Evolutionary conservation across 1,140 invertebrate genomes (phyloP), one percentile per base, ranked within the genome.

Genomic region (Pararge aegeria): DNA sequence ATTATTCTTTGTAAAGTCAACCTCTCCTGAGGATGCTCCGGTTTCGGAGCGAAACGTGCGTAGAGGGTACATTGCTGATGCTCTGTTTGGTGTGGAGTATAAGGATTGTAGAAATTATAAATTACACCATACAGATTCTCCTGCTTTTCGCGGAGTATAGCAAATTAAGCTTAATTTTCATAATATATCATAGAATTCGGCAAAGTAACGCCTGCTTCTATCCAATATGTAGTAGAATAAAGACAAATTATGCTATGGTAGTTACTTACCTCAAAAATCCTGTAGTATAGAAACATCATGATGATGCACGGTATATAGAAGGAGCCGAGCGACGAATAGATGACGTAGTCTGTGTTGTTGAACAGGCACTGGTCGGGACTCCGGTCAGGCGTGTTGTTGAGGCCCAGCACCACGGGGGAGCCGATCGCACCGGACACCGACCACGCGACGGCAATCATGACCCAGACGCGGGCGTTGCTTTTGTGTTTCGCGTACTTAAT

Each of bases 401-500:
- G 92, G 16, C 98, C 98, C 46, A 99, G 92, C 29, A 99, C 96
- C 57, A 99, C 98, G 1, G 98, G 98, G n/a, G 96, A 95, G 5
- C 97, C 98, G 67, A 99, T 99, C 44, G 97, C 96, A 0, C 94
- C 94, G 29, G 98, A 99, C 83, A 99, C 96, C 55, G 96, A 93
- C 98, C 98, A 99, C 15, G 98, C 98, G 55, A 99, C 90, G 13
- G 94, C 94, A 74, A 99, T 98, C 68, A 97, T 99, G 75, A 98
- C 87, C 93, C 96, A 97, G 40, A 99, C 97, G 64, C 98, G 93
- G 61, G 95, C 94, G 89, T 97, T 98, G 91, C 98, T 99, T 91
- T 98, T 98, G 92, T 99, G 98, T 81, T 98, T 98, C 34, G 98
- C 96, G 92, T 99, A 99, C 90, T 98, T 98, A 85, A 99, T 98